A percentile compares a stretch with the other conserved stretches of the same genome.
Evolutionary conservation across 2,113 vertebrate species (phyloP).

Genomic region (Brachypodius melanocephalos): DNA sequence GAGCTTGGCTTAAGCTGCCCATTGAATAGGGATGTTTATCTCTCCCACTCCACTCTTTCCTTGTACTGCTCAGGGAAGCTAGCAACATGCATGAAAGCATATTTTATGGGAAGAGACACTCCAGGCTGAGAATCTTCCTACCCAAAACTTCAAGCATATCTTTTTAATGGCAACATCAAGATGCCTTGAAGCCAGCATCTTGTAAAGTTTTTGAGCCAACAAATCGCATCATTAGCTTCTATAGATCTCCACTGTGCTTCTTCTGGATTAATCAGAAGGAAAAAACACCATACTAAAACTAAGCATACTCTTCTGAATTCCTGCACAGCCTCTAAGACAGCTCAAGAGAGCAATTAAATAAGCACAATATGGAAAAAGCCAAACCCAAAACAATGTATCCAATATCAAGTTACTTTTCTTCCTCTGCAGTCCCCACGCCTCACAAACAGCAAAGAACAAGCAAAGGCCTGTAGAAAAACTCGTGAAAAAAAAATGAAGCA

Average conservation of each 20-base stretch:
- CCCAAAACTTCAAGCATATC: not conserved
- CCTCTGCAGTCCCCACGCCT: accelerated
- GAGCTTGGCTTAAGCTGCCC: not conserved
- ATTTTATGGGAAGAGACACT: not conserved
- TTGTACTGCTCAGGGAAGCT: not conserved
- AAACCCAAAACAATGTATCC: not conserved
- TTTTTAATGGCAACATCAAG: accelerated
- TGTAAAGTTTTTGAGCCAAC: not conserved
- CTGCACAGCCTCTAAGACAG: not conserved
- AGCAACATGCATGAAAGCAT: accelerated
- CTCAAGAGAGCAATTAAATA: not conserved
- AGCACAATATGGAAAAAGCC: not conserved
- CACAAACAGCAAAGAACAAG: not conserved
- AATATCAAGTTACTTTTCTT: not conserved
- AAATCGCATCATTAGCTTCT: not conserved
- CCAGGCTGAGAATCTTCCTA: not conserved
- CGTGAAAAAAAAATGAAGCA: not conserved
- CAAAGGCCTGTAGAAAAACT: not conserved
- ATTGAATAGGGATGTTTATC: not conserved
- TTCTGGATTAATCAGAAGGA: not conserved
- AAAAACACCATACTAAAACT: not conserved
- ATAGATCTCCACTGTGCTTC: not conserved
- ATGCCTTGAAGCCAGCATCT: not conserved
- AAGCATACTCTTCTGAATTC: not conserved
- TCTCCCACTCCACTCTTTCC: not conserved